Percentiles rank a stretch among this genome's conserved stretches.
Evolutionary conservation across 2,888 invertebrate species (phyloP).

Genomic region (Blera fallax): DNA sequence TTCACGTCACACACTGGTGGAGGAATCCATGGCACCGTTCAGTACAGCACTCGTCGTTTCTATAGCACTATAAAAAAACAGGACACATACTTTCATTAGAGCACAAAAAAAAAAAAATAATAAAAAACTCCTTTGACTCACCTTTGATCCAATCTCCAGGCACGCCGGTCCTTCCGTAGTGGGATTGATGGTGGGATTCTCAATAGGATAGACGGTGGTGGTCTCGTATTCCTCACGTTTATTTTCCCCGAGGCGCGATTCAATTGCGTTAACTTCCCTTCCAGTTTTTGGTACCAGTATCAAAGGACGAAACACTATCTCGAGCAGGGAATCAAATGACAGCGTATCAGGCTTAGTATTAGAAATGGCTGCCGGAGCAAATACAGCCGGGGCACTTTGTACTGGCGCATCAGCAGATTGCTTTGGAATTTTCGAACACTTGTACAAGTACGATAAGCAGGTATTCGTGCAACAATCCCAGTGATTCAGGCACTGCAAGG

Average conservation of each 20-base stretch:
- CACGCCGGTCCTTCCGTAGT: constrained; percentile 48
- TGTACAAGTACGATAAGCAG: constrained; percentile 77
- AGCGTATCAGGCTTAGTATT: background rate
- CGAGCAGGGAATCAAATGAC: constrained; percentile 4
- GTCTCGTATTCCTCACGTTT: background rate
- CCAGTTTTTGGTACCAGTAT: background rate
- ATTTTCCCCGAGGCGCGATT: background rate
- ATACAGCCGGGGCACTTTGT: background rate
- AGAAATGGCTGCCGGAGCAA: background rate
- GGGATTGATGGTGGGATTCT: background rate
- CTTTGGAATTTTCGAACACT: constrained; percentile 73
- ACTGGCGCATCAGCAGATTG: background rate
- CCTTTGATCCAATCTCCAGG: constrained; percentile 74
- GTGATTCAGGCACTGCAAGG: constrained; percentile 78
- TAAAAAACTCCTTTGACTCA: constrained; percentile 23
- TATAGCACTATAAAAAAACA: constrained; percentile 78
- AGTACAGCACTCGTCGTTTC: constrained; percentile 77
- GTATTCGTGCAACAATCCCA: constrained; percentile 79
- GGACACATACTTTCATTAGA: constrained; percentile 1
- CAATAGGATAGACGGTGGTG: background rate
- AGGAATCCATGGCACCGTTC: constrained; percentile 78
- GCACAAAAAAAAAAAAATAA: background rate
- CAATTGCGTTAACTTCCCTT: constrained; percentile 17
- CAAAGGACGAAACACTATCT: constrained; percentile 27
- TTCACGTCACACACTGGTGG: constrained; percentile 79